A percentile compares a stretch with the other conserved stretches of the same genome.
Conservation (phyloP, 1,140 invertebrate genomes). For the Brachionus koreanus region DNA sequence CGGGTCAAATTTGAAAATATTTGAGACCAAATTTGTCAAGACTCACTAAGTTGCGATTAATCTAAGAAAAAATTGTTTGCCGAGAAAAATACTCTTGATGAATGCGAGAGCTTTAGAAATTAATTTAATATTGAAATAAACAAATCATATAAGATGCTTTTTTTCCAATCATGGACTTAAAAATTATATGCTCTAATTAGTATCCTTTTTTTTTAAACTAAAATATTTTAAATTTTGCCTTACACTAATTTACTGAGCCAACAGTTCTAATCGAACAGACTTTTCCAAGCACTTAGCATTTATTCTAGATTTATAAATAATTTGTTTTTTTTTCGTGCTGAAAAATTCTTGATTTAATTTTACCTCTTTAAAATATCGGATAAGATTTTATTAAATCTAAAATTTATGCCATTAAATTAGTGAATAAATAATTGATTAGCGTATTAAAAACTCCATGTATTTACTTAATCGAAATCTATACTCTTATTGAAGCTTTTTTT, state of each 20-base stretch:
- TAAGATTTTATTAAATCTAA: not conserved
- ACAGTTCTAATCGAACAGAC: not conserved
- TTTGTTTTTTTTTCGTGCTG: not conserved
- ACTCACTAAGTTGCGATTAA: not conserved
- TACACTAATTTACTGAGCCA: not conserved
- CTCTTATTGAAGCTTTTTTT: not conserved
- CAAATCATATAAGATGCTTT: not conserved
- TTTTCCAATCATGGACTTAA: not conserved
- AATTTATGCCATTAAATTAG: not conserved
- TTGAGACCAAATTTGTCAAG: not conserved
- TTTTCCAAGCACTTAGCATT: not conserved
- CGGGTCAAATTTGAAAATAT: not conserved
- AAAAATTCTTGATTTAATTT: slow-evolving; percentile 5
- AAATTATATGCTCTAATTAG: not conserved
- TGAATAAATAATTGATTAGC: slow-evolving; percentile 9
- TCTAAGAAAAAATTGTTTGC: not conserved
- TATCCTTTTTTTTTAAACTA: not conserved
- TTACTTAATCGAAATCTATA: not conserved
- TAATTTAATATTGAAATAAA: slow-evolving; percentile 2
- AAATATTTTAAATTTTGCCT: not conserved
- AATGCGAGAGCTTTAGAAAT: not conserved
- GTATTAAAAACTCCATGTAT: not conserved
- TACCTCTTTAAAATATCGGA: not conserved
- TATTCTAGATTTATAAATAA: not conserved
- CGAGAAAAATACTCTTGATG: not conserved